These are phyloP conservation scores for Xenotilapia caudafasciata DNA, from an alignment of 2,113 vertebrate species.

Conservation along the genomic window DNA sequence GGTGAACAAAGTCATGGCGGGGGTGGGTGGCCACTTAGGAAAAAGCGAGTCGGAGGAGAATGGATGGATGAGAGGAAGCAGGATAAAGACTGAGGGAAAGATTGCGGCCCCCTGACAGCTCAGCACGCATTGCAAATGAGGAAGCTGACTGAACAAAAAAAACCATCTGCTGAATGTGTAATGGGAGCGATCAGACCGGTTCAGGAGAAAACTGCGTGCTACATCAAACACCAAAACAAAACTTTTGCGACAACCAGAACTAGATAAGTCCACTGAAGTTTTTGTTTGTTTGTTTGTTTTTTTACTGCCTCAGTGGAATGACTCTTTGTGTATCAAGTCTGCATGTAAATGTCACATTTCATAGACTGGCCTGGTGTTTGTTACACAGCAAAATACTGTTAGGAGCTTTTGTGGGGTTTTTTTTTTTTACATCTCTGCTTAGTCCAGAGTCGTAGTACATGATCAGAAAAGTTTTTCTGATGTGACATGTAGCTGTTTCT, in stretches of 20 bases:
- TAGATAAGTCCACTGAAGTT: background rate
- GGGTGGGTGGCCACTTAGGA: slow-evolving; percentile 28
- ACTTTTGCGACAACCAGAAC: background rate
- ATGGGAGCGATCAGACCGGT: slow-evolving; percentile 15
- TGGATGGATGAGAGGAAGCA: slow-evolving; percentile 39
- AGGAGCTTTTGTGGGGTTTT: fast-evolving
- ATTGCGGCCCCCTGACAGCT: slow-evolving; percentile 35
- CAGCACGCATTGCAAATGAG: slow-evolving; percentile 47
- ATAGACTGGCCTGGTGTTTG: background rate
- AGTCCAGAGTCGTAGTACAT: background rate
- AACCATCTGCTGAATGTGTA: slow-evolving; percentile 41
- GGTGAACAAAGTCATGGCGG: slow-evolving; percentile 45
- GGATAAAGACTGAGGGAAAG: slow-evolving; percentile 42
- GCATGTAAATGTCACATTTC: background rate
- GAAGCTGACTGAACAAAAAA: slow-evolving; percentile 30
- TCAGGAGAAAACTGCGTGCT: background rate
- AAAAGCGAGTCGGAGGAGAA: slow-evolving; percentile 5
- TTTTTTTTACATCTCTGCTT: background rate
- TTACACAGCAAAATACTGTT: background rate
- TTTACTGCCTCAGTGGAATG: background rate
- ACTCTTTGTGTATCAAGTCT: background rate
- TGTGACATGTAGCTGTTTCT: background rate
- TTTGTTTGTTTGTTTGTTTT: background rate
- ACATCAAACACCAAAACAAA: slow-evolving; percentile 8
- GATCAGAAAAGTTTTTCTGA: background rate